Evolutionary conservation across 2,113 vertebrate species (phyloP).

Genomic region (Podarcis raffonei): DNA sequence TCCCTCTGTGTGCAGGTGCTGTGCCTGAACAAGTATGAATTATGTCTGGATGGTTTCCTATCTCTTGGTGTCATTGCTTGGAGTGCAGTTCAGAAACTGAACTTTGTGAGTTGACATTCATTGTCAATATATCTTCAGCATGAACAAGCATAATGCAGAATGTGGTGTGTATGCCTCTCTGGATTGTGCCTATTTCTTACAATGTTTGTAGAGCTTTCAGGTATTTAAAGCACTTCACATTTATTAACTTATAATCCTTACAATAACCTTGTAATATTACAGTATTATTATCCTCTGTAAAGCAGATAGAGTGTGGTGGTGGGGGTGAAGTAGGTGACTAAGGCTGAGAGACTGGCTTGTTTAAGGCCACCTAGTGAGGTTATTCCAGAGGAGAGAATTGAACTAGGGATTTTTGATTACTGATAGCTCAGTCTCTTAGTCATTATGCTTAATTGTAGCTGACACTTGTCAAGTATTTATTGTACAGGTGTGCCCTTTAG

Average conservation of each 20-base stretch:
- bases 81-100: not conserved
- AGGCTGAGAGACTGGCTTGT: not conserved
- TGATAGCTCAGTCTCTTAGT: not conserved
- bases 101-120: not conserved
- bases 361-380: no score
- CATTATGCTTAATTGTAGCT: not conserved
- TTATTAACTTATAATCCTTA: not conserved
- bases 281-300: not conserved
- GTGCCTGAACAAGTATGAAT: not conserved
- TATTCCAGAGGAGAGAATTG: not conserved
- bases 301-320: not conserved
- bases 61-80: not conserved
- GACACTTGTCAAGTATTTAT: not conserved
- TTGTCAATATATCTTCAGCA: not conserved
- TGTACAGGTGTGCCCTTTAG: not conserved
- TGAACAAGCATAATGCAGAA: not conserved
- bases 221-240: not conserved
- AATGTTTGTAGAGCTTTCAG: not conserved
- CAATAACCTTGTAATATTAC: not conserved
- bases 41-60: not conserved
- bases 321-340: not conserved
- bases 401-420: not conserved
- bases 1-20: not conserved
- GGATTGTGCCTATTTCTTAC: not conserved
- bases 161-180: not conserved